A percentile compares a stretch with the other conserved stretches of the same genome.
These are phyloP conservation scores for Pedetes capensis DNA, from an alignment of 2,113 vertebrate species.

Conservation along the genomic window DNA sequence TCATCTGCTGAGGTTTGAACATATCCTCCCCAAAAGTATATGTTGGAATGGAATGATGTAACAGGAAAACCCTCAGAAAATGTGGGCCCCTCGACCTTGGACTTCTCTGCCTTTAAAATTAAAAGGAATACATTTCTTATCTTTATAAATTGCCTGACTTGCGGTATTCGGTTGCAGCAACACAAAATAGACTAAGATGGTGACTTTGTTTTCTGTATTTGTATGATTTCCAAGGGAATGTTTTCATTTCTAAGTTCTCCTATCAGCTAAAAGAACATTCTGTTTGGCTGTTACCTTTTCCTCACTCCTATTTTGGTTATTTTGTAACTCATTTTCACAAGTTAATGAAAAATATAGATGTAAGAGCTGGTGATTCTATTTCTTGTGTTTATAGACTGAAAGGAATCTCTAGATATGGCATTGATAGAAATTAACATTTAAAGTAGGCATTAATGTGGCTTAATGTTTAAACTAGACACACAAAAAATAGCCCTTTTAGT, in stretches of 20 bases:
- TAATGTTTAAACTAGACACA: constrained; percentile 29
- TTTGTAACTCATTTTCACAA: neutral
- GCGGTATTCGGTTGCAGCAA: neutral
- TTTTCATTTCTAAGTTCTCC: neutral
- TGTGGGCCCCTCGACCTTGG: neutral
- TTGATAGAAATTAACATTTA: constrained; percentile 35
- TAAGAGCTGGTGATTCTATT: neutral
- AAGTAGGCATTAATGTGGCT: neutral
- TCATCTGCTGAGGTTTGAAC: neutral
- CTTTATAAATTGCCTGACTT: neutral
- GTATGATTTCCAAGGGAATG: neutral
- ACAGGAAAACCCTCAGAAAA: neutral
- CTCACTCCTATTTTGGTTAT: neutral
- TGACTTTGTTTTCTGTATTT: neutral
- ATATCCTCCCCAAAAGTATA: too few relatives aligned
- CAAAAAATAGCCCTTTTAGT: constrained; percentile 9
- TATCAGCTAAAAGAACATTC: neutral
- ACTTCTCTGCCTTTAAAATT: too few relatives aligned
- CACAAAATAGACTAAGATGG: neutral
- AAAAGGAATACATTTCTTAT: neutral
- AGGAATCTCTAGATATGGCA: neutral
- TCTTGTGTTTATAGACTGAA: neutral
- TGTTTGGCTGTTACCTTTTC: neutral
- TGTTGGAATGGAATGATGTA: neutral
- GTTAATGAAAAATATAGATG: constrained; percentile 16